Evolutionary conservation across 1,140 invertebrate species (phyloP), one percentile per base, ranked within the genome.

Genomic region (Kradibia gibbosae): DNA sequence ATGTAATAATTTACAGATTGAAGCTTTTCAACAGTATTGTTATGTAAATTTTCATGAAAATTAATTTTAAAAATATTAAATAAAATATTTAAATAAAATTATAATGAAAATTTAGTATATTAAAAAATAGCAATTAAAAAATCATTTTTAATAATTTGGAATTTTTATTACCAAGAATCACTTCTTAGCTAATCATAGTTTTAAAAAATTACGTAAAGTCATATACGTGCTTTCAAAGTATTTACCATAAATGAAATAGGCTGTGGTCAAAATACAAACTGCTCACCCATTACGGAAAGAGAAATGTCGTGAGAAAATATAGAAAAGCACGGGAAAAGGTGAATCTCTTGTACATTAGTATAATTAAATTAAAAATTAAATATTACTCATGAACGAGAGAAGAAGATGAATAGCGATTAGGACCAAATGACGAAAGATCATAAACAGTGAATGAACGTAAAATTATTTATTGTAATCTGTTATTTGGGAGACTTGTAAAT

Each of bases 231-330:
- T 62, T 48, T 77, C 53, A 67, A 72, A 80, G 85, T 88, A 88
- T 89, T 90, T 90, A 89, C 88, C 88, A 90, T 90, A 90, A 90
- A 89, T 89, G 88, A 89, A 90, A 88, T 89, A 89, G 89, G 87
- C 87, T 77, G 83, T 72, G 88, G 84, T 86, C 84, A 88, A 85
- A 86, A 84, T 88, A 90, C 88, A 89, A 90, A 90, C 89, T 85
- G 88, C 89, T 89, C 89, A 89, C 87, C 86, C 89, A 89, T 90
- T 90, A 89, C 85, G 83, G 87, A 77, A 79, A 83, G 83, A 67
- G 36, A 60, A 85, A 78, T 83, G 78, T 82, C n/a, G n/a, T n/a
- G n/a, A n/a, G n/a, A 83, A 82, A 83, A 78, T 75, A 77, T 82
- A 71, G 72, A 25, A 72, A 65, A 70, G 53, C 42, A 62, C 70